Evolutionary conservation across 2,113 vertebrate species (phyloP).

Genomic region (Zosterops pallidus): DNA sequence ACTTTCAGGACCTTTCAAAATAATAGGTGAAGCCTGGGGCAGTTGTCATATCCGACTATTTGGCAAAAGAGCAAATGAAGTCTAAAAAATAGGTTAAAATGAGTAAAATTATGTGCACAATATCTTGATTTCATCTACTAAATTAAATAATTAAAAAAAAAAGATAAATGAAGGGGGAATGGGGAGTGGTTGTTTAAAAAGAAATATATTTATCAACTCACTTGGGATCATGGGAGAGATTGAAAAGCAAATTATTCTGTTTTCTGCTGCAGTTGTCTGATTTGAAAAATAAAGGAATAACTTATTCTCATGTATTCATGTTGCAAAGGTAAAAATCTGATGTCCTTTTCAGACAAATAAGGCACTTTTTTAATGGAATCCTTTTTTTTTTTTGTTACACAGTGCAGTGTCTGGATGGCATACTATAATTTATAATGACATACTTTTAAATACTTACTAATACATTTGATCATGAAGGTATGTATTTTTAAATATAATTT

Average conservation of each 20-base stretch:
- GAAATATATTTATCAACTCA: not conserved
- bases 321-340: not conserved
- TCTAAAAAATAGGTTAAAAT: not conserved
- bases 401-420: not conserved
- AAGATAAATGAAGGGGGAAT: not conserved
- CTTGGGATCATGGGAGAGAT: not conserved
- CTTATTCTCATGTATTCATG: not conserved
- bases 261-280: not conserved
- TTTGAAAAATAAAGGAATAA: not conserved
- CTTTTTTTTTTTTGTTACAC: not conserved
- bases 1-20: not conserved
- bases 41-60: not conserved
- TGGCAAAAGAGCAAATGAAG: not conserved
- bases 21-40: rapidly evolving
- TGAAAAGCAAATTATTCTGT: not conserved
- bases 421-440: not conserved
- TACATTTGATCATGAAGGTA: not conserved
- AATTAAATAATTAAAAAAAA: not conserved
- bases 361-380: rapidly evolving
- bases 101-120: not conserved
- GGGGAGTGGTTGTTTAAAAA: not conserved
- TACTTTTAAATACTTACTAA: not conserved
- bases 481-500: not conserved
- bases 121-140: not conserved
- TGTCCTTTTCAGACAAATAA: not conserved